These are phyloP conservation scores for Formicarius rufipectus DNA, from an alignment of 2,113 vertebrate genomes.

Conservation along the genomic window DNA sequence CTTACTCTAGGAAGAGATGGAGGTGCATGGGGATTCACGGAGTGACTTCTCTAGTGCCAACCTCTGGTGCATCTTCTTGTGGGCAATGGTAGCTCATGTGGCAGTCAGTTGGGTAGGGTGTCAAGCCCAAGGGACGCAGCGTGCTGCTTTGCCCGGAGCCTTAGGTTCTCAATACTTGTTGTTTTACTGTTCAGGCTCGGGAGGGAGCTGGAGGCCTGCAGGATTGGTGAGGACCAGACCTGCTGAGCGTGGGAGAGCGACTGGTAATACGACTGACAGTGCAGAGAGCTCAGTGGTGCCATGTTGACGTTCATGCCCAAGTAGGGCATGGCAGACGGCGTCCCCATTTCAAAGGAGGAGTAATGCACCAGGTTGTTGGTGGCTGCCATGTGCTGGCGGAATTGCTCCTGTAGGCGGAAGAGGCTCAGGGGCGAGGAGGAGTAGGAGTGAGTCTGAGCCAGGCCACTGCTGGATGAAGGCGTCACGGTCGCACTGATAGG, in stretches of 20 bases:
- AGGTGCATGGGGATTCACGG: not conserved
- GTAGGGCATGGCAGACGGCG: conserved; percentile 89
- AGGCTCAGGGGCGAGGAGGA: conserved; percentile 97
- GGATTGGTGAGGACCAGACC: conserved; percentile 91
- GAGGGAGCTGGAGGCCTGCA: conserved; percentile 83
- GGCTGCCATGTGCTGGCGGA: conserved; percentile 98
- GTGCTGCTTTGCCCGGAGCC: conserved; percentile 95
- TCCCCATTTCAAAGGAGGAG: conserved; percentile 93
- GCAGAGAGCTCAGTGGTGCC: conserved; percentile 89
- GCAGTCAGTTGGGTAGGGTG: conserved; percentile 89
- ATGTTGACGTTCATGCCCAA: conserved; percentile 95
- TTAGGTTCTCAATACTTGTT: conserved; percentile 96
- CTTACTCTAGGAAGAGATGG: conserved; percentile 6
- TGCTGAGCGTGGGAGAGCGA: conserved; percentile 94
- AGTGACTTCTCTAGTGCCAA: not conserved
- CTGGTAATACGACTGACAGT: conserved; percentile 98
- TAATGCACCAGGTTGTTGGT: conserved; percentile 98
- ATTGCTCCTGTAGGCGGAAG: conserved; percentile 98
- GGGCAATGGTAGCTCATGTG: not conserved
- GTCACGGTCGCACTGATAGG: conserved; percentile 77
- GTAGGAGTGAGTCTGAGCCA: conserved; percentile 91
- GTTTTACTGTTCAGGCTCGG: conserved; percentile 97
- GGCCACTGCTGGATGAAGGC: conserved; percentile 77
- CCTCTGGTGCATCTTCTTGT: not conserved
- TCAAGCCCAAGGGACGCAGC: conserved; percentile 94